Base-by-base conservation (phyloP, 2,888 invertebrate species). In the Linnaemya tessellans region DNA sequence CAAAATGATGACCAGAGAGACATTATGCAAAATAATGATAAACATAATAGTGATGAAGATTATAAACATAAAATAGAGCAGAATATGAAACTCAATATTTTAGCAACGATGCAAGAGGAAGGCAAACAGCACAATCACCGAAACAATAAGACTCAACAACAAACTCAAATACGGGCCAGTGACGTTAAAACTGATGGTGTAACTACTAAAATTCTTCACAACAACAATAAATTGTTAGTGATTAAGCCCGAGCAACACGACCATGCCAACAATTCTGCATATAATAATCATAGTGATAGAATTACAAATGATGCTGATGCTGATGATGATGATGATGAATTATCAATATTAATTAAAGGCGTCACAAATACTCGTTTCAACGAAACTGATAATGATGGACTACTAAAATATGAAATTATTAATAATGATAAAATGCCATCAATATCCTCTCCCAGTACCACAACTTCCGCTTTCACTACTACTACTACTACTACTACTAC, bases 161-260 rank as follows among this genome's bases (percentile, higher is more conserved):
- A 65, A 30, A 65, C n/a, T 60, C 20, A 25, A 22, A 11, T 58
- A 30, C 54, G 20, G 46, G 30, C 46, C 15, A 43, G 7, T 60
- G 62, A 68, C 38, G 38, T 25, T 20, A 78, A 78, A 30, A 30
- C 58, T 49, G 51, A 51, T 25, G 58, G 70, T 74, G 74, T 62
- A 18, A 43, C 13, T 25, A 60, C 1, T n/a, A 30, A 73, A 46
- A 46, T 20, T 15, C 11, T 49, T 74, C 75, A 85, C 58, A 82
- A 85, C 62, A 67, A 85, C 58, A 82, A 85, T 67, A 67, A 82
- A 77, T 75, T 54, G 20, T 30, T 71, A 22, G 46, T 54, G 60
- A 79, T 80, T 81, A 75, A 75, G 60, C 20, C 73, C 30, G 30
- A 64, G 11, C 49, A 62, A 41, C 30, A n/a, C 41, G 51, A 10